A percentile compares a stretch with the other conserved stretches of the same genome.
phyloP scores from a whole-genome alignment of 53 echinoderm and acorn worm species.

The Antedon mediterranea region DNA sequence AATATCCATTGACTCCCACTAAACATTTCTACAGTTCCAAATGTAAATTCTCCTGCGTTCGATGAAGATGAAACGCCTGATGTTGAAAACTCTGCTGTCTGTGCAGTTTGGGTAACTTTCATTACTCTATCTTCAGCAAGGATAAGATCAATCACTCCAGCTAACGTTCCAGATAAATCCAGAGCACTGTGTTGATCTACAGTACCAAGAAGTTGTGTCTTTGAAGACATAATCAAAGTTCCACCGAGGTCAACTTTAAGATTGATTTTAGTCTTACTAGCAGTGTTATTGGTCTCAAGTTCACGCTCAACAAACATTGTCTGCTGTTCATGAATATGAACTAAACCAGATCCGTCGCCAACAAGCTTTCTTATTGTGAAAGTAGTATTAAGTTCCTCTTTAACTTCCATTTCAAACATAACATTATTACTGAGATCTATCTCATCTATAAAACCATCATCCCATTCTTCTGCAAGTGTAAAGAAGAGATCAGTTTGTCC shows the following conservation, averaged over 20 bases:
- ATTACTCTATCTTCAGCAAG: slow-evolving; percentile 42
- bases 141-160: slow-evolving; percentile 53
- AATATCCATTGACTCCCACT: slow-evolving; percentile 58
- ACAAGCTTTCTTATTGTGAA: slow-evolving; percentile 52
- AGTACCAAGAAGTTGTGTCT: slow-evolving; percentile 47
- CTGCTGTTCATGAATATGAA: slow-evolving; percentile 59
- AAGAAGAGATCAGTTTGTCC: slow-evolving; percentile 48
- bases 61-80: slow-evolving; percentile 9
- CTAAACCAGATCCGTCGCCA: slow-evolving; percentile 70
- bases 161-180: slow-evolving; percentile 45
- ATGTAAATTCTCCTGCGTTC: slow-evolving; percentile 47
- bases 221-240: slow-evolving; percentile 56
- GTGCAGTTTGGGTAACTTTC: slow-evolving; percentile 48
- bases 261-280: slow-evolving; percentile 44
- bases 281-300: slow-evolving; percentile 37
- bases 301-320: slow-evolving; percentile 53
- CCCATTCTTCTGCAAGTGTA: slow-evolving; percentile 58
- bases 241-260: slow-evolving; percentile 47
- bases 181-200: slow-evolving; percentile 41
- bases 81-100: slow-evolving; percentile 27
- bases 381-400: slow-evolving; percentile 13
- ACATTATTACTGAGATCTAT: slow-evolving; percentile 63
- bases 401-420: slow-evolving; percentile 39
- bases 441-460: slow-evolving; percentile 45
- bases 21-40: slow-evolving; percentile 49